These are phyloP conservation scores for Podocnemis expansa DNA, from an alignment of 2,113 vertebrate species.

Conservation along the genomic window DNA sequence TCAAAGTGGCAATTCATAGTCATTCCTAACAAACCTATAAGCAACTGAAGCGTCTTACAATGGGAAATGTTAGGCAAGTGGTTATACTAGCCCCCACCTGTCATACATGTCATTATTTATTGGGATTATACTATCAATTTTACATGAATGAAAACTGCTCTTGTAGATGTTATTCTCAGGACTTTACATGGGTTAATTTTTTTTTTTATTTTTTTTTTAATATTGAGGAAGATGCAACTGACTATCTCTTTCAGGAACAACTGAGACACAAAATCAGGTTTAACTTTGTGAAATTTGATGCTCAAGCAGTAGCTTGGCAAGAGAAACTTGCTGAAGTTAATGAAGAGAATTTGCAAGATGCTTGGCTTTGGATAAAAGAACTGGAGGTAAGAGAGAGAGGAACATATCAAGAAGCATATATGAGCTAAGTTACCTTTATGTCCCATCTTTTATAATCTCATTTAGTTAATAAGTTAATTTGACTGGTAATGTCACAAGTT, in stretches of 20 bases:
- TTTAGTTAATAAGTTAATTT: neutral
- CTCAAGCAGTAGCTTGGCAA: constrained; percentile 77
- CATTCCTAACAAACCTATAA: neutral
- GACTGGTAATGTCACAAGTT: neutral
- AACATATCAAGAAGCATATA: neutral
- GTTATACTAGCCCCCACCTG: neutral
- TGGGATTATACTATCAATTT: neutral
- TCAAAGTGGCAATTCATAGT: neutral
- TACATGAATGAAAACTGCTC: neutral
- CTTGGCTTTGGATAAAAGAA: constrained; percentile 80
- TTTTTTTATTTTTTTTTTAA: neutral
- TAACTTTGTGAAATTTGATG: constrained; percentile 85
- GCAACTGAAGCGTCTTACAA: neutral
- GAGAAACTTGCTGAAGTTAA: constrained; percentile 80
- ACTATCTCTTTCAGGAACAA: constrained; percentile 80
- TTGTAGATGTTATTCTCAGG: neutral
- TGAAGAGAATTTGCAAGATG: constrained; percentile 78
- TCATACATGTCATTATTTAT: neutral
- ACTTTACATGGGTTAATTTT: neutral
- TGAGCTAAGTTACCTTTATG: neutral
- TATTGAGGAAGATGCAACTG: constrained; percentile 12
- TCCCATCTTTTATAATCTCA: neutral
- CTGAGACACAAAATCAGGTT: constrained; percentile 80
- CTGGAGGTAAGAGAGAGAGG: constrained; percentile 77
- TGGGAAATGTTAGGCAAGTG: neutral